Evolutionary conservation across 2,888 invertebrate genomes (phyloP), one percentile per base, ranked within the genome.

Genomic region (Zonitis immaculata): DNA sequence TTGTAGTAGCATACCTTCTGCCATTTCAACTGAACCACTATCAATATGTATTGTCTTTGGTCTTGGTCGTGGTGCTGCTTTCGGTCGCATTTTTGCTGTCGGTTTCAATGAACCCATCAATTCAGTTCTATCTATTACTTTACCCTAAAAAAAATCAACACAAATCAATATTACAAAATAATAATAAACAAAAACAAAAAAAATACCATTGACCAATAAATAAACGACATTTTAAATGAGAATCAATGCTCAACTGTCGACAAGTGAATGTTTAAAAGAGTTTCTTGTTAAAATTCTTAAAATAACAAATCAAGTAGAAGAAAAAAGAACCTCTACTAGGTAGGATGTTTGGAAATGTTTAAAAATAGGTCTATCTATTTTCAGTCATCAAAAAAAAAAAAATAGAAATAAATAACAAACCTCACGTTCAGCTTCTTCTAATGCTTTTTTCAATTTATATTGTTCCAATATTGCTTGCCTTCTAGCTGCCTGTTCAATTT

Each of bases 31-130:
- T 35, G 87, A 85, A 49, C 87, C 86, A 68, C 87, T 86, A 73
- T 92, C 92, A 58, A 92, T 91, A 73, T 94, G 93, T 58, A 94
- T 92, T 42, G 93, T 94, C 79, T 93, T 93, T 46, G 93, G 93
- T 26, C 93, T 80, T 42, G 90, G 91, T 58, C 91, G 83, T 51
- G 76, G 73, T 47, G 81, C 79, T 49, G 79, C 80, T 74, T 86
- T 86, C 56, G 81, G 78, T 63, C 88, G 78, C 76, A 87, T 77
- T 71, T 85, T 86, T 51, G 83, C 79, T 20, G 78, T 77, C 59
- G 79, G 82, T 68, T 85, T 84, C 63, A 85, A 77, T 28, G 81
- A 77, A 61, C 82, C 79, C 61, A 82, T 76, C 54, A 85, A 71
- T 59, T 86, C 85, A 14, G 76, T 69, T 71, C 86, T 88, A 74